phyloP scores from a whole-genome alignment of 2,113 vertebrate species.

The Isichthys henryi region DNA sequence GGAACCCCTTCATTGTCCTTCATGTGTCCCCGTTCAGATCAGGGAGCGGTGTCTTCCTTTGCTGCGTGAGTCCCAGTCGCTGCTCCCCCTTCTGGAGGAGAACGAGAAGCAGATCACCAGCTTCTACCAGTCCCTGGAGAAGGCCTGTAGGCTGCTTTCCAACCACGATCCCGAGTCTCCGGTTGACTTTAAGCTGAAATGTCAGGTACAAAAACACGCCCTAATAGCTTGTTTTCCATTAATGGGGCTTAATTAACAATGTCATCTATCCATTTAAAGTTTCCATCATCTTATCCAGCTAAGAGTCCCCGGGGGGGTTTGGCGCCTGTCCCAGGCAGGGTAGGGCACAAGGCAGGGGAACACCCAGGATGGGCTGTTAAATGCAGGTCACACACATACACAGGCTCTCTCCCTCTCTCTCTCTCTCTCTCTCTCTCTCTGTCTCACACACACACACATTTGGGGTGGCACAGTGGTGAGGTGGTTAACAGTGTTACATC shows the following conservation, averaged over 20 bases:
- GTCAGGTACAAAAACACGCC: conserved; percentile 66
- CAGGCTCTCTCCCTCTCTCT: neutral
- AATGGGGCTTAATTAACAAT: neutral
- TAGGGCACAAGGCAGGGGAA: neutral
- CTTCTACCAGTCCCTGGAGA: conserved; percentile 86
- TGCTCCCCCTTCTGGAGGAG: conserved; percentile 78
- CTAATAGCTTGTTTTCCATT: neutral
- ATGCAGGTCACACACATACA: neutral
- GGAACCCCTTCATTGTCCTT: neutral
- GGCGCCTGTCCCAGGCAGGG: neutral
- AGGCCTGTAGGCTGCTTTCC: conserved; percentile 73
- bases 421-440: no score
- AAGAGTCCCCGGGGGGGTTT: neutral
- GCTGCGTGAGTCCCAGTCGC: conserved; percentile 74
- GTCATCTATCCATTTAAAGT: neutral
- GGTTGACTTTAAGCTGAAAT: conserved; percentile 80
- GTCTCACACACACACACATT: no score
- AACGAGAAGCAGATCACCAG: conserved; percentile 84
- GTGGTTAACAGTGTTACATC: neutral
- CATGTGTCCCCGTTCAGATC: conserved; percentile 56
- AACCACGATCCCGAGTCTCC: conserved; percentile 68
- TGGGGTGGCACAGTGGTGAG: no score
- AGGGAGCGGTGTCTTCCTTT: conserved; percentile 71
- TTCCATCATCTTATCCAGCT: neutral
- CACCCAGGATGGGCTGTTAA: neutral